Base-by-base conservation (phyloP, 2,888 invertebrate genomes). In the Ochropacha duplaris region DNA sequence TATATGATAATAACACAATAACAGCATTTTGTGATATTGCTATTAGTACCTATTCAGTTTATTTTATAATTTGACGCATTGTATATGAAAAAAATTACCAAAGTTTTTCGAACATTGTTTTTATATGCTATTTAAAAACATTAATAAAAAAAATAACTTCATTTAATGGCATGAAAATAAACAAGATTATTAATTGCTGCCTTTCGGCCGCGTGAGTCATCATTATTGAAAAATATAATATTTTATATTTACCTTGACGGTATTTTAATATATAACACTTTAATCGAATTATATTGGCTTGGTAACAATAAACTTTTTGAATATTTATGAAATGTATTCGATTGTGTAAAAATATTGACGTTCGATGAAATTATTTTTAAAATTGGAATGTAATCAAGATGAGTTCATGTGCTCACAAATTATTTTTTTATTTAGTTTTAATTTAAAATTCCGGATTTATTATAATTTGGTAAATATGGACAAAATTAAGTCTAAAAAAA, bases 1-100 rank as follows among this genome's bases (percentile, higher is more conserved):
- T 44, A 44, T 44, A 19, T 44, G 8, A 19, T 44, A 73, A 64
- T 62, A 61, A 57, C 60, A 59, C 57, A 55, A 19, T 57, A 52
- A 52, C 52, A 52, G 52, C 52, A 52, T 24, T 54, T 28, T 57
- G 55, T 56, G 39, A 52, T 54, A 54, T 54, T 24, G 52, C 26
- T 54, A 34, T 19, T 36, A 54, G 54, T 34, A 55, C 39, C 44
- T 52, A 50, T 26, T 24, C 26, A 31, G 28, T 52, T 22, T 22
- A 31, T 31, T 14, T 31, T 31, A 9, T 2, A 34, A 26, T 12
- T 31, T 52, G 52, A 31, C 31, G 11, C 8, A 28, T 44, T 44
- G 44, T 16, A 9, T 44, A 16, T 19, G 44, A 44, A 39, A 39
- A 36, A 39, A 39, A 4, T 14, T 2, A 39, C 39, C 39, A 39